Evolutionary conservation across 2,113 vertebrate genomes (phyloP), one percentile per base, ranked within the genome.

Genomic region (Redunca redunca): DNA sequence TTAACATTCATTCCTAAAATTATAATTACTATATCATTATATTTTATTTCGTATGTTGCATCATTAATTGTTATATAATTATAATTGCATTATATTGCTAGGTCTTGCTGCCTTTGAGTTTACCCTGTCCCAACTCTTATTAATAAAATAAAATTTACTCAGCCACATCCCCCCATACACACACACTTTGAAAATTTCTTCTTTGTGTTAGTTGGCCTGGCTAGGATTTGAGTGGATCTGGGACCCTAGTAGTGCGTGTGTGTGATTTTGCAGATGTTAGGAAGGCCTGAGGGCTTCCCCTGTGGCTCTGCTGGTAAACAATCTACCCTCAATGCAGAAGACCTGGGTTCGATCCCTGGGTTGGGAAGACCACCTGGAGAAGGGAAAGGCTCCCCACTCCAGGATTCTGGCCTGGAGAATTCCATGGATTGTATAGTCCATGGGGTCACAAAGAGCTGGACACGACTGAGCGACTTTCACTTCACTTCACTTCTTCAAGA

Each of bases 121-220:
- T 55, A 40, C 11, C 7, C 9, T 3, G 55, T 26, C 9, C 21
- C 40, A 81, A 91, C 6, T 16, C 19, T 74, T 88, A 26, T 57
- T 52, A 91, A 89, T 60, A 48, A 95, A 89, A 7, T 43, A 78
- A 92, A 40, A 83, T 52, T 67, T 78, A 43, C 11, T 94, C 30
- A 28, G 17, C 0, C 7, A 33, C n/a, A 43, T 23, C 6, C 33
- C 12, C 5, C 36, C 7, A 7, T 5, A 17, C 19, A 60, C 6
- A 28, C 13, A 91, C 16, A 55, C 5, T 53, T 7, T 21, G 46
- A 55, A 15, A 8, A 23, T 58, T 64, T 93, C 21, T 30, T 53
- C 30, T 60, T 83, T 83, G 36, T 58, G 40, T 77, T 88, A 46
- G 55, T 78, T 52, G 77, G 16, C 15, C 57, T 91, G 48, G n/a